Evolutionary conservation across 2,113 vertebrate genomes (phyloP).

Genomic region (Monopterus albus): DNA sequence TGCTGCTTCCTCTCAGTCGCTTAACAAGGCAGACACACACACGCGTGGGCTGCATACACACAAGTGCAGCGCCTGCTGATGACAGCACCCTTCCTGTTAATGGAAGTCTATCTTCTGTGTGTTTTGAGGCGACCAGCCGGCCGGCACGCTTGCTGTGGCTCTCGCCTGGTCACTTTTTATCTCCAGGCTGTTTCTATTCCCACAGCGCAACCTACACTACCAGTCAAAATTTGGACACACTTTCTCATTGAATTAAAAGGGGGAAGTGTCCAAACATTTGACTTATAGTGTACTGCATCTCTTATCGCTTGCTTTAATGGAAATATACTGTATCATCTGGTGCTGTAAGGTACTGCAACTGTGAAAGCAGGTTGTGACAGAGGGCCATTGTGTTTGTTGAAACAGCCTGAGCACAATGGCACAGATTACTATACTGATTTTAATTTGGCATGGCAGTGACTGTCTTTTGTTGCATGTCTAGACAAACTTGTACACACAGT

Average conservation of each 20-base stretch:
- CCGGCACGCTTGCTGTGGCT: conserved; percentile 19
- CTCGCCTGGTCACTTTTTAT: conserved; percentile 26
- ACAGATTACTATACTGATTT: conserved; percentile 34
- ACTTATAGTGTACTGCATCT: too few relatives aligned
- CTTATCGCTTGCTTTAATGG: conserved; percentile 59
- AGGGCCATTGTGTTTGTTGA: conserved; percentile 33
- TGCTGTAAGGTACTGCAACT: conserved; percentile 36
- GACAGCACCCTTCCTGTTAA: conserved; percentile 52
- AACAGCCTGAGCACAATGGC: conserved; percentile 7
- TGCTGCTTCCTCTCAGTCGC: conserved; percentile 33
- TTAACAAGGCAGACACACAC: conserved; percentile 4
- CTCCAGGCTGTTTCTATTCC: conserved; percentile 48
- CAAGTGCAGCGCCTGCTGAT: conserved; percentile 20
- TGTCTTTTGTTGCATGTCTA: conserved; percentile 25
- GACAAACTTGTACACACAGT: conserved; percentile 13
- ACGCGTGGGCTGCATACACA: background rate
- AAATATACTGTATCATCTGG: too few relatives aligned
- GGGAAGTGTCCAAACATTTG: too few relatives aligned
- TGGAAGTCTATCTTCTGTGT: conserved; percentile 56
- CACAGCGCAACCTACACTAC: conserved; percentile 46
- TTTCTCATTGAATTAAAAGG: too few relatives aligned
- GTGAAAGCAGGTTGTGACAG: conserved; percentile 63
- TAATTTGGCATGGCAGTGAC: conserved; percentile 47
- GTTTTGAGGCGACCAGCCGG: conserved; percentile 31
- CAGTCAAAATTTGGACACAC: too few relatives aligned